Base-by-base conservation (phyloP, 1,140 invertebrate genomes). In the Drosophila biarmipes region DNA sequence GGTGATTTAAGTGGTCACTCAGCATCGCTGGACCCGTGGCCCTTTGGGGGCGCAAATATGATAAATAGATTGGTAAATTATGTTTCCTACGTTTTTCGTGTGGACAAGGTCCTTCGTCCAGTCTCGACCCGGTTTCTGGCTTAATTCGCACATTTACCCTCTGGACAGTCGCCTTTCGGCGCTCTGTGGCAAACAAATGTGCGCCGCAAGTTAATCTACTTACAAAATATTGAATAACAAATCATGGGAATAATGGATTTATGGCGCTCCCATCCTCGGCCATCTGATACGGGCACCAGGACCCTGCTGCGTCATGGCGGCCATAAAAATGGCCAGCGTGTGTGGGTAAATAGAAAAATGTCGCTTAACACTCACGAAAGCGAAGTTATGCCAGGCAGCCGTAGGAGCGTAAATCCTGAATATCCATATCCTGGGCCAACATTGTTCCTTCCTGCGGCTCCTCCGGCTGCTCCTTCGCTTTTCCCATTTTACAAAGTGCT, bases 211-310 rank as follows among this genome's bases (percentile, higher is more conserved):
- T 90, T 90, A 90, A 90, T 90, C 87, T 90, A 89, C 89, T 90
- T 80, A 82, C 87, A 90, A 90, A 90, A 90, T 90, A 90, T 90
- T 90, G 87, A 90, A 90, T 90, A 90, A 90, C 87, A 90, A 90
- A 90, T 90, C 87, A 90, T 90, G 77, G 66, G 76, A 73, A 90
- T 90, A 90, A 90, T 90, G 89, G 87, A 90, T 90, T 90, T 90
- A 90, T 90, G 87, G 76, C 74, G 40, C 46, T 64, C 58, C 62
- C 79, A 42, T 67, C 24, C 24, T 64, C 49, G 40, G 80, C 84
- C 85, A 90, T 85, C 76, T 67, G 84, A 90, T 90, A 87, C 6
- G 43, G 45, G 45, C 27, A 29, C 11, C 61, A 56, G 73, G 75
- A 77, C 77, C 68, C 80, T 67, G 48, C 59, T 67, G 51, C 43